Base-by-base conservation (phyloP, 2,113 vertebrate genomes). In the Dromiciops gliroides region DNA sequence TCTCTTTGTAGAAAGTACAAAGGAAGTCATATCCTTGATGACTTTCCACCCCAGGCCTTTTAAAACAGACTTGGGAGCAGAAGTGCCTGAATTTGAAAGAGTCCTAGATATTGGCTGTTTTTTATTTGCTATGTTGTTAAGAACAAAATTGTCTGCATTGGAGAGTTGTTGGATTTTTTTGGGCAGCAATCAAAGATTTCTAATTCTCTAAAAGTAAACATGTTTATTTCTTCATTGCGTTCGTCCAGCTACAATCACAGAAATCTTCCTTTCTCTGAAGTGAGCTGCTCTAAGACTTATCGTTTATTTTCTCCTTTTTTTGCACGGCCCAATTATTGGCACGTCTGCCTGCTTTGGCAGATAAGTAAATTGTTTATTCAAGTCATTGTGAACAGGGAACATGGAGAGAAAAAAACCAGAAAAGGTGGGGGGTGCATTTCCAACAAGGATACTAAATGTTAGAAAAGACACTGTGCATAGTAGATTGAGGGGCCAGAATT, bases 71-170 rank as follows among this genome's bases (percentile, higher is more conserved):
- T n/a, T 23, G 6, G 22, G 19, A 44, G 67, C 67, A 83, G 6
- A 37, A 44, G n/a, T 1, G n/a, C 44, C 90, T 47, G 56, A 2
- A 14, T 93, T 95, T 95, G 92, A 93, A 94, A 95, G 51, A 94
- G 44, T 37, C 44, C 92, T 90, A 51, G 94, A 94, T 95, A 89
- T 93, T 23, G 48, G 3, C 94, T 48, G 48, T 91, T 92, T 91
- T 97, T 92, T 93, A 92, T 95, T 90, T 93, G 31, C 8, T 93
- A 75, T 93, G 12, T 89, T 94, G 25, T 90, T 67, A 28, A 75
- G 91, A 94, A 96, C 95, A 92, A 48, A 95, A 94, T 97, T 94
- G 95, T 83, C 75, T 92, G 48, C 47, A 90, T 94, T 93, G 95
- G 95, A 96, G 96, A 96, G 90, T 93, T 90, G 91, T n/a, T 95